Evolutionary conservation across 2,113 vertebrate species (phyloP).

Genomic region (Cebus imitator): DNA sequence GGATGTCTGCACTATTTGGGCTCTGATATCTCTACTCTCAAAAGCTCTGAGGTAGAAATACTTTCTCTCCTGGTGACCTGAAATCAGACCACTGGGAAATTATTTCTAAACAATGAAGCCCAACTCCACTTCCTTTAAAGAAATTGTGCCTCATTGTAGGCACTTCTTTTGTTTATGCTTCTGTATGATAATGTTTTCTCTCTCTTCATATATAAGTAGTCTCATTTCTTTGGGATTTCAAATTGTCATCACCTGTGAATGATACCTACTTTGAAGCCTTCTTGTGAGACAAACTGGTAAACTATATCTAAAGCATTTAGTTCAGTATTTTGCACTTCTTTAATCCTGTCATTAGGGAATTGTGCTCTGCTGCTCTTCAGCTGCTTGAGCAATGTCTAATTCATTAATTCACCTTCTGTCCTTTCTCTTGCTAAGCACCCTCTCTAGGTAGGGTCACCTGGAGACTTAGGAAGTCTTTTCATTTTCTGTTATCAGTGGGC

Average conservation of each 20-base stretch:
- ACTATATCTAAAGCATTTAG: neutral
- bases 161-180: neutral
- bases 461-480: neutral
- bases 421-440: neutral
- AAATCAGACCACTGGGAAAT: neutral
- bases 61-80: neutral
- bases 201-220: neutral
- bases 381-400: neutral
- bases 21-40: neutral
- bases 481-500: neutral
- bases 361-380: neutral
- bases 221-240: neutral
- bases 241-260: neutral
- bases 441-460: neutral
- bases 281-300: neutral
- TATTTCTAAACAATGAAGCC: neutral
- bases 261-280: neutral
- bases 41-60: neutral
- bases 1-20: neutral
- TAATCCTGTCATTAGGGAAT: neutral
- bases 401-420: neutral
- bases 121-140: neutral
- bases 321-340: neutral
- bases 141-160: neutral
- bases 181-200: neutral